Evolutionary conservation across 2,797 vertebrate species (phyloP), one percentile per base, ranked within the genome.

Genomic region (Smutsia temminckii): DNA sequence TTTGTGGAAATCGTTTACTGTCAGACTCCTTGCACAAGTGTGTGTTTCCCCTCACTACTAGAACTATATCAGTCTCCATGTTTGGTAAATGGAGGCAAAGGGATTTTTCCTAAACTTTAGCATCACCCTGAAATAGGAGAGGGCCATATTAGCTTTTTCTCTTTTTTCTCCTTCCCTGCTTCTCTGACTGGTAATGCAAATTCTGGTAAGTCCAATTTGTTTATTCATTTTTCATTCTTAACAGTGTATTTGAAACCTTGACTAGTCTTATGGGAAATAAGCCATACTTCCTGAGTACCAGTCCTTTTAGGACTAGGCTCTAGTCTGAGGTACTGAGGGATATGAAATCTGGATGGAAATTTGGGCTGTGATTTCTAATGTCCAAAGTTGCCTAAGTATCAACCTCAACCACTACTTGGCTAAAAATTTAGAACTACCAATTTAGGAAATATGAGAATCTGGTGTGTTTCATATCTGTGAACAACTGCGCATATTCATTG

Each of bases 141-240:
- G 97, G 74, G 80, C 94, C 85, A 90, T 8, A 2, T 7, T 49
- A 27, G 64, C 84, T 86, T 91, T 96, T 53, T 79, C 4, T 89
- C 86, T 80, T 91, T 77, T 84, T 96, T 94, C 61, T 93, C 75
- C 93, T 95, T 77, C 91, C 72, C 66, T 7, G 91, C 89, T 90
- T 68, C 94, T 97, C 88, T 97, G 87, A 85, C 55, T 98, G 95
- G 75, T 34, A 61, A 16, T 42, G 63, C 21, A 34, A 97, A 59
- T 40, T 53, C 93, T 97, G 93, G 96, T 94, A 98, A 97, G 91
- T 97, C 69, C 95, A 97, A 96, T 98, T 98, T 96, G 78, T 95
- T 95, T 95, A 81, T 96, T 95, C 95, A 96, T 98, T 98, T 97
- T 97, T 98, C 97, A 96, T 96, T 97, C 93, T 95, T 97, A 95